Base-by-base conservation (phyloP, 2,888 invertebrate genomes). In the Megaustenia siamemsis region DNA sequence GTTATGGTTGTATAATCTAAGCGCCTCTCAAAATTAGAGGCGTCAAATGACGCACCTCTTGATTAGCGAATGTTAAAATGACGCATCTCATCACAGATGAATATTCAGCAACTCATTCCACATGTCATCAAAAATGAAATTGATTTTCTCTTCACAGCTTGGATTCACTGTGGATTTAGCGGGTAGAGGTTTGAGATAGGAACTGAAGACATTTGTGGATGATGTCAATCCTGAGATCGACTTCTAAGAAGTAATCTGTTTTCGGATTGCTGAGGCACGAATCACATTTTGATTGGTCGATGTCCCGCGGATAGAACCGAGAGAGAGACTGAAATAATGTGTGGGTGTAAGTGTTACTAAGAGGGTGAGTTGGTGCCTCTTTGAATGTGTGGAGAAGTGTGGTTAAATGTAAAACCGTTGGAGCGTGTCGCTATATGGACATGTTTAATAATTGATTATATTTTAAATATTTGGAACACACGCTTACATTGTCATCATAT, bases 221-320 rank as follows among this genome's bases (percentile, higher is more conserved):
- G 49, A 49, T 49, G 73, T 78, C 82, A 82, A 86, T 82, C 71
- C 78, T 68, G 69, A 83, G 60, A 79, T 75, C 49, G 43, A 78
- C 66, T 73, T 80, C 85, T 83, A 83, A 73, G 73, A 86, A 85
- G 53, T 77, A 77, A 77, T 77, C 76, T 60, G 76, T 38, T 77
- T 77, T 60, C 35, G 56, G 60, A 60, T 77, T 77, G 76, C 76
- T 32, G 38, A n/a, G 28, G 56, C 76, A 77, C 76, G 76, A 60
- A 56, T 60, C 76, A 56, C 76, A 77, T 60, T 77, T 77, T 60
- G 38, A 77, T 77, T 77, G 76, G 76, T 77, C 56, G 60, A 60
- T 56, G 56, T 1, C 73, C 73, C 71, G 71, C n/a, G 43, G 43
- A 43, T 43, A 45, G n/a, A 10, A 45, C 43, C 1, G 28, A 32